Conservation (phyloP, 1,140 invertebrate genomes). For the Conus ventricosus region DNA sequence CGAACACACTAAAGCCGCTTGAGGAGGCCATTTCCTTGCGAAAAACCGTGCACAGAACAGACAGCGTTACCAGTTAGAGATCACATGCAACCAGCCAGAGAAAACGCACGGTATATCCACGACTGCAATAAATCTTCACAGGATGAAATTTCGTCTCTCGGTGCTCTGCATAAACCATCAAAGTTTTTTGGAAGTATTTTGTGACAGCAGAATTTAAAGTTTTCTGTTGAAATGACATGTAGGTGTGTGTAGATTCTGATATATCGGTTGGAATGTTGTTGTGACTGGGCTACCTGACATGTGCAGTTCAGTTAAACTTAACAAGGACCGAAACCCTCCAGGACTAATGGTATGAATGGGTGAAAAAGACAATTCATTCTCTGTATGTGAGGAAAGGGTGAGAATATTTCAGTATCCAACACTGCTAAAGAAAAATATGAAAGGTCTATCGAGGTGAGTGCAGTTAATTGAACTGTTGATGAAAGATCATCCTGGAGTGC, state of each 20-base stretch:
- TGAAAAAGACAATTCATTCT: slow-evolving; percentile 4
- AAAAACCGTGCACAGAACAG: slow-evolving; percentile 31
- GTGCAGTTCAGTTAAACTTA: slow-evolving; percentile 24
- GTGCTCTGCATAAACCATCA: neutral
- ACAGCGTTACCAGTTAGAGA: slow-evolving; percentile 49
- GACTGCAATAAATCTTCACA: slow-evolving; percentile 47
- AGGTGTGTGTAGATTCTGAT: slow-evolving; percentile 40
- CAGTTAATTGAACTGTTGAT: neutral
- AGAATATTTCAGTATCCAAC: neutral
- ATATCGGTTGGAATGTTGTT: slow-evolving; percentile 26
- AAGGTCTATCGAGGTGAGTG: neutral
- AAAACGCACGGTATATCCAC: slow-evolving; percentile 30
- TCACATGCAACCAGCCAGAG: slow-evolving; percentile 47
- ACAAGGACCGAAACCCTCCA: slow-evolving; percentile 12
- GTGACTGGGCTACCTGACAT: slow-evolving; percentile 31
- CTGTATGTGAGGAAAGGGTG: neutral
- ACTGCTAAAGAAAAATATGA: neutral
- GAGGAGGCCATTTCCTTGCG: slow-evolving; percentile 30
- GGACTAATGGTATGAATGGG: neutral
- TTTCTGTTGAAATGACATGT: slow-evolving; percentile 32
- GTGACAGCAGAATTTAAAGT: slow-evolving; percentile 48
- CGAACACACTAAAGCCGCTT: slow-evolving; percentile 46
- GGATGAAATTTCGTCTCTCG: slow-evolving; percentile 45
- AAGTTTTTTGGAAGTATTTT: slow-evolving; percentile 7
- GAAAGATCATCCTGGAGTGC: neutral